These are phyloP conservation scores for Malacoctenus gilli DNA, from an alignment of 2,797 vertebrate genomes.

Conservation along the genomic window DNA sequence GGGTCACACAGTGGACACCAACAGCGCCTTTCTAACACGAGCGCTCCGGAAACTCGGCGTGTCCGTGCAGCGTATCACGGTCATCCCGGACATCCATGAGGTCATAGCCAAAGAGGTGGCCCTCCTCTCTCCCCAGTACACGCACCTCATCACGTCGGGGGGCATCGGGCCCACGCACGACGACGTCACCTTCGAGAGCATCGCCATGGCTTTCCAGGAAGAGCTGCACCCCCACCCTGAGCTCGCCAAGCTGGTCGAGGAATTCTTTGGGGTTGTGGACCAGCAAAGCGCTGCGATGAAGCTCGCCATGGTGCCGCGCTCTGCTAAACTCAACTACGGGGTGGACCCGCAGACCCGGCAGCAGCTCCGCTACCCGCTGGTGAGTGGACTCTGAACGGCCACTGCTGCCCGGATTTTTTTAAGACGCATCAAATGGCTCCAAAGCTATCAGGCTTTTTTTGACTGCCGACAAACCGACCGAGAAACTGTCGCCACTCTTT, in stretches of 20 bases:
- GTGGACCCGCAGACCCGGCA: constrained; percentile 80
- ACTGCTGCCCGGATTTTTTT: too few species aligned
- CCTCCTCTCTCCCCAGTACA: constrained; percentile 83
- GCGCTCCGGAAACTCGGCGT: constrained; percentile 89
- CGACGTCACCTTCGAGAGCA: constrained; percentile 92
- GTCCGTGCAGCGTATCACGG: constrained; percentile 86
- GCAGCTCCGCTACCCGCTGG: constrained; percentile 85
- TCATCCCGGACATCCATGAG: constrained; percentile 88
- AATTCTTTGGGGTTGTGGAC: constrained; percentile 79
- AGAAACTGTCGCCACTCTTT: too few species aligned
- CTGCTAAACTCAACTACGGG: constrained; percentile 90
- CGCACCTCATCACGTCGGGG: constrained; percentile 91
- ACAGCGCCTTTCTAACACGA: constrained; percentile 90
- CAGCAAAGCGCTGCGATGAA: constrained; percentile 84
- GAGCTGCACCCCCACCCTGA: constrained; percentile 84
- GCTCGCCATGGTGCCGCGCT: constrained; percentile 86
- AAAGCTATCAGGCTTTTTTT: too few species aligned
- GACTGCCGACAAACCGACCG: too few species aligned
- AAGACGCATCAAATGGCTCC: too few species aligned
- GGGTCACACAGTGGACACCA: constrained; percentile 94
- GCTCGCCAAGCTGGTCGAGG: constrained; percentile 79
- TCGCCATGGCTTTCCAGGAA: constrained; percentile 91
- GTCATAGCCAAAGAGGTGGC: constrained; percentile 88
- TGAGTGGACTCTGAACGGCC: constrained; percentile 68
- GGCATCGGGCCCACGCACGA: constrained; percentile 97